Conservation (phyloP, 2,113 vertebrate species). For the Eolophus roseicapilla region DNA sequence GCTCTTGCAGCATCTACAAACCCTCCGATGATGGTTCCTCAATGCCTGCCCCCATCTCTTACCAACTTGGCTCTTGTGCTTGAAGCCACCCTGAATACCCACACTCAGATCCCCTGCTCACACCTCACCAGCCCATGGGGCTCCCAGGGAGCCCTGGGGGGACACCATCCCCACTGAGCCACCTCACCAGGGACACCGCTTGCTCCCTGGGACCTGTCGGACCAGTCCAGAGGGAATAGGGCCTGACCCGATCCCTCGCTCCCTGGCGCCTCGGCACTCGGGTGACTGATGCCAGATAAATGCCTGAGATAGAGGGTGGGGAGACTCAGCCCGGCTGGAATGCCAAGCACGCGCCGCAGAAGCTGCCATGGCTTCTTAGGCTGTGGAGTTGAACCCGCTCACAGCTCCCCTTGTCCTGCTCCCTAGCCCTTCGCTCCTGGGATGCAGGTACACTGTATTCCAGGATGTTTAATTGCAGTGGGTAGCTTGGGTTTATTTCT, state of each 20-base stretch:
- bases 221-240: neutral
- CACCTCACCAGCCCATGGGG: neutral
- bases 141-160: neutral
- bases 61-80: neutral
- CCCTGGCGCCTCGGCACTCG: constrained; percentile 29
- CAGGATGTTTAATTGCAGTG: neutral
- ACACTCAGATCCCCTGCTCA: accelerated
- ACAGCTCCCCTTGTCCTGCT: neutral
- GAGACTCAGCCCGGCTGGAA: neutral
- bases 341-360: neutral
- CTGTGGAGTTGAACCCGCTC: neutral
- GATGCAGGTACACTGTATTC: accelerated
- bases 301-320: constrained; percentile 57
- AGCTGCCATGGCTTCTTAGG: neutral
- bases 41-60: accelerated
- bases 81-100: neutral
- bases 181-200: neutral
- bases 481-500: neutral
- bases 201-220: neutral
- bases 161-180: neutral
- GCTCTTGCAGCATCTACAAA: neutral
- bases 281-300: constrained; percentile 64
- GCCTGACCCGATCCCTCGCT: neutral
- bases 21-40: neutral
- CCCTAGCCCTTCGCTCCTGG: neutral